Conservation (phyloP, 2,797 vertebrate species). For the Chloroceryle inda region DNA sequence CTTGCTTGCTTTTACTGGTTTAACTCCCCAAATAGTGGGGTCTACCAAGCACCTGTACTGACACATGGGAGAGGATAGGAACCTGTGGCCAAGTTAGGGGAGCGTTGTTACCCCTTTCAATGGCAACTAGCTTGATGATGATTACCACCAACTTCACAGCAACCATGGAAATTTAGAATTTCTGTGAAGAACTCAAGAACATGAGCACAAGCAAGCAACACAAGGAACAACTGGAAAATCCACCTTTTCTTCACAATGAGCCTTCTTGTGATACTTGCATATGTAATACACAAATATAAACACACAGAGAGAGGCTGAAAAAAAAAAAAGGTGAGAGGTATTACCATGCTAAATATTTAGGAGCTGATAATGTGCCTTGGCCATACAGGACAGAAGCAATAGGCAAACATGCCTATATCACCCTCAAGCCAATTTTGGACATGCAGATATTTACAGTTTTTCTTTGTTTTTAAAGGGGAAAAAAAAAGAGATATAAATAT, state of each 20-base stretch:
- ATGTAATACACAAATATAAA: not conserved
- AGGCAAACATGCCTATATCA: not conserved
- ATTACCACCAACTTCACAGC: not conserved
- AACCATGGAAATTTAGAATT: not conserved
- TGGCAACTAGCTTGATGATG: not conserved
- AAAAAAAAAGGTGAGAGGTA: not conserved
- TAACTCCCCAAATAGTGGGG: not conserved
- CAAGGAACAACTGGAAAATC: not conserved
- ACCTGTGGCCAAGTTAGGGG: not conserved
- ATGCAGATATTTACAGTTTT: not conserved
- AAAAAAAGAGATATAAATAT: not conserved
- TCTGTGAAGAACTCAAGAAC: fast-evolving
- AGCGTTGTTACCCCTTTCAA: not conserved
- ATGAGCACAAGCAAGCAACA: not conserved
- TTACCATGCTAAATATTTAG: not conserved
- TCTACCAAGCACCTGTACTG: not conserved
- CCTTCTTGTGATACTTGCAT: not conserved
- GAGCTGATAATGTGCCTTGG: not conserved
- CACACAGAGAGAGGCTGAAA: not conserved
- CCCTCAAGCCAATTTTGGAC: not conserved
- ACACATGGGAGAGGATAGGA: not conserved
- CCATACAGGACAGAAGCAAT: not conserved
- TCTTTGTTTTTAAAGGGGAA: not conserved
- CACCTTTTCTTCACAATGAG: not conserved
- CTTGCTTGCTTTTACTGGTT: not conserved